Evolutionary conservation across 64 coral and sea anemone species (phyloP).

Genomic region (Montipora cactus): DNA sequence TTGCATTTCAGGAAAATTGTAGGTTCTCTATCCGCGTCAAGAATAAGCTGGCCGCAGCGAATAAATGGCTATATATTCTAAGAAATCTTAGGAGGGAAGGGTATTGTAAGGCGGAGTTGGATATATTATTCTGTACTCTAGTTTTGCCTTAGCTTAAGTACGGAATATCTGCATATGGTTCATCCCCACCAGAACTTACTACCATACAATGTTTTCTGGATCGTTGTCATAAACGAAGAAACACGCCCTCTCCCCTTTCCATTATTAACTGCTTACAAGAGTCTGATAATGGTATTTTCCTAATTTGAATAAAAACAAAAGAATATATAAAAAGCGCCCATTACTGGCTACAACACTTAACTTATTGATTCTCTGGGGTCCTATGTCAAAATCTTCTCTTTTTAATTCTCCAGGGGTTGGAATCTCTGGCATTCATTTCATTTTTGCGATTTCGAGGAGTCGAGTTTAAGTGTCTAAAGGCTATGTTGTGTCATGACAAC

Average conservation of each 20-base stretch:
- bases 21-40: no score
- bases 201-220: no score
- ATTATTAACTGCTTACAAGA: no score
- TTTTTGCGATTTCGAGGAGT: slow-evolving; percentile 22
- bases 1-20: slow-evolving; percentile 11
- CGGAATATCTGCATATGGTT: no score
- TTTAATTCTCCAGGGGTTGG: slow-evolving; percentile 22
- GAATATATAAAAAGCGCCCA: not conserved
- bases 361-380: slow-evolving; percentile 18
- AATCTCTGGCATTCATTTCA: slow-evolving; percentile 22
- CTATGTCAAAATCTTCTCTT: slow-evolving; percentile 16
- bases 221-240: no score
- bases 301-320: no score
- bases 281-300: no score
- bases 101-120: no score
- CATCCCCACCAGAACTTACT: no score
- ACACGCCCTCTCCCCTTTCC: no score
- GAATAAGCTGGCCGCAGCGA: not conserved
- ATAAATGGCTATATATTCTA: slow-evolving; percentile 23
- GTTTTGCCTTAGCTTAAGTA: no score
- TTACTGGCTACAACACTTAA: not conserved
- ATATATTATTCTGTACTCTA: no score
- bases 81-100: not conserved
- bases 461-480: slow-evolving; percentile 28
- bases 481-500: slow-evolving; percentile 28